These are phyloP conservation scores for Hydractinia symbiolongicarpus DNA, from an alignment of 30 jellyfish, hydroid and myxozoan species.

Conservation along the genomic window DNA sequence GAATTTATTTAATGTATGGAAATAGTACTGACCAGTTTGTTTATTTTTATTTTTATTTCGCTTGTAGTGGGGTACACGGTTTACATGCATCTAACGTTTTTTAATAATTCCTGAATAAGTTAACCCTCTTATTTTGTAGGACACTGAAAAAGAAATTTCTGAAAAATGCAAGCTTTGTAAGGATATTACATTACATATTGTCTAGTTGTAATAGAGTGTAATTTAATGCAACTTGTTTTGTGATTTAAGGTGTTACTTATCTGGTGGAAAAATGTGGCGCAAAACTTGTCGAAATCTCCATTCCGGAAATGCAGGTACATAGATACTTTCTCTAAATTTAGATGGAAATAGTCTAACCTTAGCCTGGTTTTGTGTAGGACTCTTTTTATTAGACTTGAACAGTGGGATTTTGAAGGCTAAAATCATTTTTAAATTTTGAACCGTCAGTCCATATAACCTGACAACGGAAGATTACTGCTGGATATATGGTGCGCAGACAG, in stretches of 20 bases:
- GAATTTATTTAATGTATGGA: slow-evolving; percentile 54
- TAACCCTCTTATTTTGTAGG: background rate
- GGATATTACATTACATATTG: background rate
- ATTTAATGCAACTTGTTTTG: background rate
- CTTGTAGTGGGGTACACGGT: too few relatives aligned
- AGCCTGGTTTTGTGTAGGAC: too few relatives aligned
- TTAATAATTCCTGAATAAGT: background rate
- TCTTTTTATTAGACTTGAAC: too few relatives aligned
- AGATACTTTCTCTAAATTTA: background rate
- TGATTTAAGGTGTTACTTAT: slow-evolving; percentile 46
- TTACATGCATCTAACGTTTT: too few relatives aligned
- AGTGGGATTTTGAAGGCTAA: too few relatives aligned
- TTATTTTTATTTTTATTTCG: too few relatives aligned
- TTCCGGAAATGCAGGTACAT: slow-evolving; percentile 80
- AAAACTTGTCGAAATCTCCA: slow-evolving; percentile 46
- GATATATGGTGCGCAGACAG: too few relatives aligned
- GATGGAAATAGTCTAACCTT: too few relatives aligned
- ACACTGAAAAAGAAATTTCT: background rate
- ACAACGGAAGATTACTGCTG: too few relatives aligned
- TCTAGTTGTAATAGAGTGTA: background rate
- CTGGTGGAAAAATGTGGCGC: slow-evolving; percentile 69
- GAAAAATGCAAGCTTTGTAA: background rate
- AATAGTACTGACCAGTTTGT: background rate
- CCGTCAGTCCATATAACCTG: too few relatives aligned
- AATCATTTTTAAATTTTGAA: too few relatives aligned